Base-by-base conservation (phyloP, 1,140 invertebrate genomes). In the Tetraneura akinire region DNA sequence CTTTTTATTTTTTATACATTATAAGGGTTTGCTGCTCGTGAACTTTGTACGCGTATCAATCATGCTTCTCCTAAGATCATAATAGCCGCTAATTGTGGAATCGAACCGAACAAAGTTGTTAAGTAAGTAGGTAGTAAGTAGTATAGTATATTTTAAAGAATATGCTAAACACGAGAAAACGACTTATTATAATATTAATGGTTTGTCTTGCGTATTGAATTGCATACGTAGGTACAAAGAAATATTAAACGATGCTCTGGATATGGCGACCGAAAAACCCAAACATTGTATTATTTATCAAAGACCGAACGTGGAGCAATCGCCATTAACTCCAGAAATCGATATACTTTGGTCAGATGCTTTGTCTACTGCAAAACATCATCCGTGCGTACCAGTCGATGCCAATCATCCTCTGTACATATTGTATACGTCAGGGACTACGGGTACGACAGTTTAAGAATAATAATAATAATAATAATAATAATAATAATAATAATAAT, bases 381-480 rank as follows among this genome's bases (percentile, higher is more conserved):
- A 92, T 81, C 90, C 93, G 3, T 96, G 94, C 84, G 92, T 96
- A 5, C 89, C 95, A 0, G 91, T 97, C 0, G 91, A 94, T 82
- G 92, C 95, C 13, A 96, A 94, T 83, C 92, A 97, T 83, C 93
- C 96, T 0, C 86, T 97, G 5, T 98, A 98, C 83, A 92, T 98
- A 81, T 87, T 98, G 0, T 97, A 98, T 84, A 98, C 96, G 1
- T 97, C 95, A 5, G 96, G 95, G 74, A 95, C 94, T 16, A 95
- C 94, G 81, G 92, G 92, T 87, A 84, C 83, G 71, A 21, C n/a
- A n/a, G n/a, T n/a, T n/a, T n/a, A n/a, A n/a, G n/a, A n/a, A n/a
- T n/a, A n/a, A n/a, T n/a, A n/a, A n/a, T n/a, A n/a, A n/a, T n/a
- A n/a, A n/a, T n/a, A n/a, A n/a, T n/a, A n/a, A n/a, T n/a, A n/a